phyloP scores from a whole-genome alignment of 92 coral and sea anemone species.

The Zoanthus sansibaricus region DNA sequence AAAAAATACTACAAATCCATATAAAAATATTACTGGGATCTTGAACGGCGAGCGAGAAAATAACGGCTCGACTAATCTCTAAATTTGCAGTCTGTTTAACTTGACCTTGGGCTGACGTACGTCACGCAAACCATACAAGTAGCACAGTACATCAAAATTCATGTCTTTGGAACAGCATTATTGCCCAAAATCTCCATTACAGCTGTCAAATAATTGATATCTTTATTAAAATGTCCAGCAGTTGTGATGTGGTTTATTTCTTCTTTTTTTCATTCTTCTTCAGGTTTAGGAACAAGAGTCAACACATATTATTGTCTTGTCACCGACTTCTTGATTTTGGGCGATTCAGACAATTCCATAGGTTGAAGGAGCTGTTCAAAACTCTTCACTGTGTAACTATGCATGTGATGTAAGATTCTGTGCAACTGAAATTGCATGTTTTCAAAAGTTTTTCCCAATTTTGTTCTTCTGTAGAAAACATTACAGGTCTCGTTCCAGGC shows the following conservation, averaged over 20 bases:
- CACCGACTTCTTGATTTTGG: conserved; percentile 7
- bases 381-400: conserved; percentile 3
- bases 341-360: background rate
- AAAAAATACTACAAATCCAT: conserved; percentile 11
- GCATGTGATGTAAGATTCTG: background rate
- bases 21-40: conserved; percentile 20
- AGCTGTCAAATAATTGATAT: conserved; percentile 3
- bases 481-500: too few relatives aligned
- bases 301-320: conserved; percentile 16
- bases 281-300: background rate
- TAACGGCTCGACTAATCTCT: conserved; percentile 17
- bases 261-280: conserved; percentile 15
- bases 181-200: conserved; percentile 6
- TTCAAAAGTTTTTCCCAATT: too few relatives aligned
- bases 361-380: conserved; percentile 2
- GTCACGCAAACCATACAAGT: conserved; percentile 1
- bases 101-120: conserved; percentile 20
- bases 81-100: background rate
- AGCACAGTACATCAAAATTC: conserved; percentile 20
- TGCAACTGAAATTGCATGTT: too few relatives aligned
- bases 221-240: conserved; percentile 14
- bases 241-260: conserved; percentile 6
- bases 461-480: too few relatives aligned
- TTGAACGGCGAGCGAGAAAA: conserved; percentile 17
- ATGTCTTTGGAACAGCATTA: conserved; percentile 27